Base-by-base conservation (phyloP, 2,888 invertebrate species). In the Cosmorhoe ocellata region DNA sequence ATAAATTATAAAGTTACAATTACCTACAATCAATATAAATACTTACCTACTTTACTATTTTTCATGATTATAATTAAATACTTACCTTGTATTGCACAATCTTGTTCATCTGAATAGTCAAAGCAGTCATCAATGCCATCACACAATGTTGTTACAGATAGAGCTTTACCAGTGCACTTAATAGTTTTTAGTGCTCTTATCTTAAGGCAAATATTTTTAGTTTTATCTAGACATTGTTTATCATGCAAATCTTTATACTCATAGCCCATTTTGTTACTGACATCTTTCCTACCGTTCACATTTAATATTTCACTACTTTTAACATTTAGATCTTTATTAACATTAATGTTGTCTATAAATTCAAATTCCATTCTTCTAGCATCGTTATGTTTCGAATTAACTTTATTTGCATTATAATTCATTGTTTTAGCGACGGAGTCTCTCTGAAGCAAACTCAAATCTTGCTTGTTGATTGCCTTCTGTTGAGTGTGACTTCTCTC, bases 51-150 rank as follows among this genome's bases (percentile, higher is more conserved):
- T n/a, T n/a, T n/a, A n/a, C n/a, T n/a, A n/a, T n/a, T n/a, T 18
- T 18, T 2, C 2, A 18, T 18, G 18, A 18, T 3, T 18, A 3
- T 2, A 18, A 18, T 18, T 18, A n/a, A 28, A 28, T 6, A 4
- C 30, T 30, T 8, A 48, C 83, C 81, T 74, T 79, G 71, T 45
- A 58, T 46, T 31, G 61, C 56, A 61, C 84, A 87, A 49, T 79
- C 61, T 22, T 50, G 59, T 72, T 88, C 88, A 56, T 88, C 87
- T 1, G 78, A 70, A 54, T 58, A 62, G 53, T 79, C 77, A 1
- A 56, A 33, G 38, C 88, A 88, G 39, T 87, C 79, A 22, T 49
- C 31, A 1, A 61, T 54, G 26, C 79, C 80, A 57, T 88, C 69
- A 52, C 87, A 88, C 14, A 88, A 58, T 48, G 76, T 71, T 41